A percentile compares a stretch with the other conserved stretches of the same genome.
phyloP scores from a whole-genome alignment of 2,113 vertebrate genomes.

The Tor tambroides region DNA sequence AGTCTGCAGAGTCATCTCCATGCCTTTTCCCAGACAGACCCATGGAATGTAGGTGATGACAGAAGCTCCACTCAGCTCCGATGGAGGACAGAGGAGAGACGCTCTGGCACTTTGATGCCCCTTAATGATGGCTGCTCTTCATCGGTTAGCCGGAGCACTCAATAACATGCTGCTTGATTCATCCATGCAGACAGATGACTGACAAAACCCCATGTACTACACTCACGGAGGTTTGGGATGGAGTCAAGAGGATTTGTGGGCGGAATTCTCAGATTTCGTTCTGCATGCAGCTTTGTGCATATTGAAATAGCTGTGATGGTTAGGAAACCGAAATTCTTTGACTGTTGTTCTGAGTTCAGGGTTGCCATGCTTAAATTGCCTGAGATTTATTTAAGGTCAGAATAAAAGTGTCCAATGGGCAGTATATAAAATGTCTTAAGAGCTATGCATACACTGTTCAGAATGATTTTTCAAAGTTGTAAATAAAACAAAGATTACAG shows the following conservation, averaged over 20 bases:
- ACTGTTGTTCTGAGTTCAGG: slow-evolving; percentile 48
- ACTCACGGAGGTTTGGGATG: slow-evolving; percentile 42
- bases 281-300: slow-evolving; percentile 32
- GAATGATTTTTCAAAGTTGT: too few species aligned
- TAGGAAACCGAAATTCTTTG: slow-evolving; percentile 49
- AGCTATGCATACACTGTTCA: background rate
- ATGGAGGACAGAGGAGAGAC: slow-evolving; percentile 61
- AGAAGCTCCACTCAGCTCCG: slow-evolving; percentile 72
- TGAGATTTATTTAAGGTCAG: slow-evolving; percentile 27
- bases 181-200: slow-evolving; percentile 52
- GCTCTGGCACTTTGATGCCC: slow-evolving; percentile 49
- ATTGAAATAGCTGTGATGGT: slow-evolving; percentile 54
- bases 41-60: slow-evolving; percentile 96
- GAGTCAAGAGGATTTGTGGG: slow-evolving; percentile 46
- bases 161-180: slow-evolving; percentile 50
- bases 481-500: background rate
- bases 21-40: slow-evolving; percentile 86
- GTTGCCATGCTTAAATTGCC: slow-evolving; percentile 45
- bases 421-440: background rate
- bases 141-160: slow-evolving; percentile 44
- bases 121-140: slow-evolving; percentile 53
- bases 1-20: slow-evolving; percentile 87
- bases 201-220: slow-evolving; percentile 48
- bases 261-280: slow-evolving; percentile 42
- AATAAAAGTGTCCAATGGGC: slow-evolving; percentile 4